Base-by-base conservation (phyloP, 2,797 vertebrate species). In the Rhynchonycteris naso region DNA sequence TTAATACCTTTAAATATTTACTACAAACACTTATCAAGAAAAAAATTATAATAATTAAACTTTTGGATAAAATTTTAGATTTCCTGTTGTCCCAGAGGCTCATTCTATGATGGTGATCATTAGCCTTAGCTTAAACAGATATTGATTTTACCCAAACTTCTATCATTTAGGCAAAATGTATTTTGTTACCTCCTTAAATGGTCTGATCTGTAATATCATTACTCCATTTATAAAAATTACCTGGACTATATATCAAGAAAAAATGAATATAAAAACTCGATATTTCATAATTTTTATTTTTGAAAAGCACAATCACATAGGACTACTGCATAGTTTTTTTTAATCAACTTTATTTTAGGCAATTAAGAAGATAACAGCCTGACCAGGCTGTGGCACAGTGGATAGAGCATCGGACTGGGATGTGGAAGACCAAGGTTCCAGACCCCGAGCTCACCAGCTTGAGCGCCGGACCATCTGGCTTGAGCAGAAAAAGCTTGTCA, bases 281-380 rank as follows among this genome's bases (percentile, higher is more conserved):
- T 80, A 7, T 66, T 90, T 35, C n/a, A 91, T 66, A 56, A 58
- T 66, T 76, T 82, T 89, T 19, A 33, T 84, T 87, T 75, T 75
- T 47, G 66, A 72, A 71, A 88, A 81, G 16, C 16, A 14, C 1
- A 58, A 4, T 78, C 18, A 52, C 19, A 74, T 24, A 61, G 21
- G 26, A 52, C 11, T 0, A 54, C 65, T 79, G 65, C 54, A 76
- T 26, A 38, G 9, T 63, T 26, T 95, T 93, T 90, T 58, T 24
- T 79, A 75, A 76, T 69, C 26, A 95, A 58, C 2, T 81, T 65
- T 69, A 74, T 7, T 43, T 87, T 79, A 66, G 24, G 9, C 24
- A 89, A 83, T 79, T 83, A 75, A 84, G 66, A 92, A 74, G 11
- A 80, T 43, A 54, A 80, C 30, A 93, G n/a, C n/a, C n/a, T n/a